Base-by-base conservation (phyloP, 1,140 invertebrate species). In the Rhagoletis zephyria region DNA sequence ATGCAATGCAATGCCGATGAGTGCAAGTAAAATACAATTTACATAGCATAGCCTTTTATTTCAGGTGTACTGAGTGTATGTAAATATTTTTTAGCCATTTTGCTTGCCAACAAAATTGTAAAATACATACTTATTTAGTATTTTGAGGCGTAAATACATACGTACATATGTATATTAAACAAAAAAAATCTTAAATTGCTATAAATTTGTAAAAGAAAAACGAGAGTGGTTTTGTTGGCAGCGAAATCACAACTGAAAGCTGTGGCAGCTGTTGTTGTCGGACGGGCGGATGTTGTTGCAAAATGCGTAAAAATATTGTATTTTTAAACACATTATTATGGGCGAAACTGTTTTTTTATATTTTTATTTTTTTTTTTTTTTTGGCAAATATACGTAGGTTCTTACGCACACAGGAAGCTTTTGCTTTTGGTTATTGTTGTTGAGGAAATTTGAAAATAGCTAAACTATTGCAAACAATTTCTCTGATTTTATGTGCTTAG, bases 151-250 rank as follows among this genome's bases (percentile, higher is more conserved):
- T 30, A 30, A 0, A 30, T 30, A 30, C 30, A 30, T 30, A 30
- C 1, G 30, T 30, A 30, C 30, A 30, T 30, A 30, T 30, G 30
- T 16, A 74, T 40, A 70, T 70, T 77, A 77, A 77, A 81, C 51
- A 81, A 56, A 81, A 81, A 81, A 81, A 81, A 56, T 59, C 74
- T 59, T 81, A 81, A 51, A 81, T 81, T 74, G 48, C 45, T 3
- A 59, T 81, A 81, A 81, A 81, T 81, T 81, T 81, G 56, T 81
- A 81, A 81, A 81, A 56, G 48, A 81, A 81, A 81, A 81, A 81
- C n/a, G 74, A 81, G 74, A 56, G 74, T 81, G 45, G 51, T 81
- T 81, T 81, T 81, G 30, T 30, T 30, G 30, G n/a, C 48, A 81
- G 3, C 48, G 10, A 51, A 42, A 48, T 4, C 9, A 16, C 12